These are phyloP conservation scores for Brenthis daphne DNA, from an alignment of 2,888 invertebrate species.

Conservation along the genomic window DNA sequence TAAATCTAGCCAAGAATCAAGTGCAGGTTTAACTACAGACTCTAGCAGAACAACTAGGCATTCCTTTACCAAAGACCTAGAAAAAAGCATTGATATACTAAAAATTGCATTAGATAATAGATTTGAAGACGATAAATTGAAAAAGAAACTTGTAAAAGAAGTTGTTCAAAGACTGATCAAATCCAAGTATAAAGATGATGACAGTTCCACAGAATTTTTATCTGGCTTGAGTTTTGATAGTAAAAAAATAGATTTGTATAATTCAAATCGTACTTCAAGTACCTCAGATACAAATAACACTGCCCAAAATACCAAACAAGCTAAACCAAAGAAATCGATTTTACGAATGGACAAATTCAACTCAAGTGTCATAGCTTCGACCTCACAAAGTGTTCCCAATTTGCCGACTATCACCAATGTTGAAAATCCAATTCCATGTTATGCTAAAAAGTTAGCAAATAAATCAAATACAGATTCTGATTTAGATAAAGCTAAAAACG, in stretches of 20 bases:
- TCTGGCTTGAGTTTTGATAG: constrained; percentile 69
- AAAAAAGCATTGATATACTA: constrained; percentile 83
- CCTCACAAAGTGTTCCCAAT: constrained; percentile 75
- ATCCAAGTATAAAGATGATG: constrained; percentile 83
- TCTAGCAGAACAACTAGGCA: constrained; percentile 68
- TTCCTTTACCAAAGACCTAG: constrained; percentile 82
- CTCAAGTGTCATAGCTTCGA: constrained; percentile 62
- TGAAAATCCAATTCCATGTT: constrained; percentile 51
- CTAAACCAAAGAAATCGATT: constrained; percentile 70
- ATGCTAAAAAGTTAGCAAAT: constrained; percentile 43
- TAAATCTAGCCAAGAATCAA: constrained; percentile 75
- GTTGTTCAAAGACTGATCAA: constrained; percentile 84
- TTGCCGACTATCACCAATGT: constrained; percentile 55
- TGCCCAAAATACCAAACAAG: constrained; percentile 47
- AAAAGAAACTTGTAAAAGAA: constrained; percentile 84
- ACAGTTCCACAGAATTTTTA: constrained; percentile 72
- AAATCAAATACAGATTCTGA: constrained; percentile 65
- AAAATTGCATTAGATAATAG: constrained; percentile 82
- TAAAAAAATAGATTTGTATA: constrained; percentile 52
- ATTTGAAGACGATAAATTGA: constrained; percentile 81
- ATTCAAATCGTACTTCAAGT: constrained; percentile 63
- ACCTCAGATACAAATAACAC: constrained; percentile 67
- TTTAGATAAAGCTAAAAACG: constrained; percentile 59
- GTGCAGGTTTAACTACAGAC: constrained; percentile 65
- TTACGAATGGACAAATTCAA: constrained; percentile 67